A percentile compares a stretch with the other conserved stretches of the same genome.
Conservation (phyloP, 2,797 vertebrate genomes). For the Prunella strophiata region DNA sequence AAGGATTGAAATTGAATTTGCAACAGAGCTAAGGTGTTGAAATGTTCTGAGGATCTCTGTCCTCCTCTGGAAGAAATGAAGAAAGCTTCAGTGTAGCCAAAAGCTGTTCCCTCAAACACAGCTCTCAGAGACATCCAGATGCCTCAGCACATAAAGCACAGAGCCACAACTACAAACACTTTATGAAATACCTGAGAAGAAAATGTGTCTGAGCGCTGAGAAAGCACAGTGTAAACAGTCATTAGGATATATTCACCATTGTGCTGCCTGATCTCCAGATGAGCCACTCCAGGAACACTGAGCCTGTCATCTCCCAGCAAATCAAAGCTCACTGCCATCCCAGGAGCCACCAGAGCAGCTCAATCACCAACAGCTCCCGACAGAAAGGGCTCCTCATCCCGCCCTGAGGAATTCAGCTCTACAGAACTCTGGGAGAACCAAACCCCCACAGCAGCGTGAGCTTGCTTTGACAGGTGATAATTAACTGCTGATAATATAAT, state of each 20-base stretch:
- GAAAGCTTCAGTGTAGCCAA: background rate
- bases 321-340: conserved; percentile 32
- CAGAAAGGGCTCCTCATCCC: background rate
- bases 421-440: conserved; percentile 37
- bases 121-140: background rate
- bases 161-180: background rate
- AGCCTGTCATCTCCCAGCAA: conserved; percentile 19
- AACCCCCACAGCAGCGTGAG: conserved; percentile 42
- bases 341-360: background rate
- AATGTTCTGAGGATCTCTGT: background rate
- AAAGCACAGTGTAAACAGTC: background rate
- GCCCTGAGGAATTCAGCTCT: background rate
- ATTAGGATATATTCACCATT: background rate
- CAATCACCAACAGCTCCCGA: background rate
- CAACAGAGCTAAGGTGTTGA: background rate
- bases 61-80: background rate
- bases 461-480: conserved; percentile 74
- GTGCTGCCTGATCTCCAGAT: background rate
- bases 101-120: background rate
- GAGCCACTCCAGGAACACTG: background rate
- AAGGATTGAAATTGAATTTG: background rate
- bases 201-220: background rate
- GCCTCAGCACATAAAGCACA: background rate
- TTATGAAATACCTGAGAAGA: background rate
- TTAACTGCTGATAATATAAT: conserved; percentile 75